Evolutionary conservation across 2,797 vertebrate species (phyloP).

Genomic region (Chromobotia macracanthus): DNA sequence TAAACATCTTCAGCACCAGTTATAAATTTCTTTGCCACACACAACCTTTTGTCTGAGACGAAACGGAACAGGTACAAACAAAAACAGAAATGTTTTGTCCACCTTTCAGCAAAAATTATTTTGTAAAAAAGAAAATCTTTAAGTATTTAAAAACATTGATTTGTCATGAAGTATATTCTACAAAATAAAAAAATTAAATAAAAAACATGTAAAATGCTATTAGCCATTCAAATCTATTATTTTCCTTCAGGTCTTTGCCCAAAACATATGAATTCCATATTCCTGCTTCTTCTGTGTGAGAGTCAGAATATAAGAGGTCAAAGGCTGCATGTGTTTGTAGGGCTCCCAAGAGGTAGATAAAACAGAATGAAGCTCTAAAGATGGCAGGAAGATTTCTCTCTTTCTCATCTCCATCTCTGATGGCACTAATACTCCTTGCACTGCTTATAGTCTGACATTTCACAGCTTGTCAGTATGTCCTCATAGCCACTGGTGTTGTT

Average conservation of each 20-base stretch:
- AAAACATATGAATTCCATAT: background rate
- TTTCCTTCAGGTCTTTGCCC: background rate
- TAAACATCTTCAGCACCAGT: conserved; percentile 12
- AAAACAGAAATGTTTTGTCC: no score
- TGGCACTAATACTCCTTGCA: background rate
- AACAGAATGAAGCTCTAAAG: background rate
- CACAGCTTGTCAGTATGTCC: background rate
- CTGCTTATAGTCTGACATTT: background rate
- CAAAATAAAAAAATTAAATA: no score
- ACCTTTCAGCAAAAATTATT: no score
- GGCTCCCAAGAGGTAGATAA: background rate
- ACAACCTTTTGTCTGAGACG: no score
- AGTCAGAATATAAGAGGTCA: background rate
- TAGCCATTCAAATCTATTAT: background rate
- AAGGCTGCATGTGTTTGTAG: background rate
- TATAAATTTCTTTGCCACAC: no score
- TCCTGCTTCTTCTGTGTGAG: background rate
- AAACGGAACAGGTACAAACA: no score
- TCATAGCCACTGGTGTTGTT: conserved; percentile 7
- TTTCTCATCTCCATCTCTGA: background rate
- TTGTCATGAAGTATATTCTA: no score
- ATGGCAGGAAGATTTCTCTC: background rate
- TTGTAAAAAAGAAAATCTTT: no score
- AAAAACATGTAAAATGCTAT: no score
- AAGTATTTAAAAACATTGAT: no score